Evolutionary conservation across 2,888 invertebrate genomes (phyloP).

Genomic region (Sarcophaga subvicina): DNA sequence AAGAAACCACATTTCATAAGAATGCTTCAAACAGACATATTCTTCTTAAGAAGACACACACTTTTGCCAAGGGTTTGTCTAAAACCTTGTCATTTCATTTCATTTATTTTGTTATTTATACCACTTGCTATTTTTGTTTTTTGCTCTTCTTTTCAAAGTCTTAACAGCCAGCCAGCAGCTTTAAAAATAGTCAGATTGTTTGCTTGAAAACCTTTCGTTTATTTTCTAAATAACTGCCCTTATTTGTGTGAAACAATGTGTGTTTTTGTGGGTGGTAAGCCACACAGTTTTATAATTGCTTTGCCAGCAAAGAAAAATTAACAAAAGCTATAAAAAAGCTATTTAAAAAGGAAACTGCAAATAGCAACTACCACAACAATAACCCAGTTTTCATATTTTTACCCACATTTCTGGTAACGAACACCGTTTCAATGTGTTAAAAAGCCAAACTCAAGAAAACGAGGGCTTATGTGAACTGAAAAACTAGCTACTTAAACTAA

Average conservation of each 20-base stretch:
- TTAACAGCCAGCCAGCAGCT: no score
- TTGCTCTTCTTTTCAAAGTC: no score
- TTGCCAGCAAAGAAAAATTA: conserved; percentile 9
- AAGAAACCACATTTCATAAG: no score
- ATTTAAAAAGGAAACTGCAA: neutral
- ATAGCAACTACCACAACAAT: conserved; percentile 1
- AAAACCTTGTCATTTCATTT: no score
- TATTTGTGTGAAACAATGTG: neutral
- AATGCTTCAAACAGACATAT: no score
- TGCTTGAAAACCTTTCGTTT: no score
- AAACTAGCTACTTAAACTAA: neutral
- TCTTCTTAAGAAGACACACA: no score
- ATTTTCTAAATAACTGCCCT: no score
- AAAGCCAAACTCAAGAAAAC: neutral
- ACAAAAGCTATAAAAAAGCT: conserved; percentile 34
- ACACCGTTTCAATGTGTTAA: neutral
- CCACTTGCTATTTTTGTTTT: no score
- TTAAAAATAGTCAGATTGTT: no score
- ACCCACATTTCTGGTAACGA: neutral
- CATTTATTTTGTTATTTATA: no score
- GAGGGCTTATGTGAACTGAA: neutral
- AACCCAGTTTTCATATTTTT: conserved; percentile 15
- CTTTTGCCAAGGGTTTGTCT: no score
- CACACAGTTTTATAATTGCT: conserved; percentile 56
- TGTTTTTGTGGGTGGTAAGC: conserved; percentile 45